These are phyloP conservation scores for Tuta absoluta DNA, from an alignment of 2,888 invertebrate species.

Conservation along the genomic window DNA sequence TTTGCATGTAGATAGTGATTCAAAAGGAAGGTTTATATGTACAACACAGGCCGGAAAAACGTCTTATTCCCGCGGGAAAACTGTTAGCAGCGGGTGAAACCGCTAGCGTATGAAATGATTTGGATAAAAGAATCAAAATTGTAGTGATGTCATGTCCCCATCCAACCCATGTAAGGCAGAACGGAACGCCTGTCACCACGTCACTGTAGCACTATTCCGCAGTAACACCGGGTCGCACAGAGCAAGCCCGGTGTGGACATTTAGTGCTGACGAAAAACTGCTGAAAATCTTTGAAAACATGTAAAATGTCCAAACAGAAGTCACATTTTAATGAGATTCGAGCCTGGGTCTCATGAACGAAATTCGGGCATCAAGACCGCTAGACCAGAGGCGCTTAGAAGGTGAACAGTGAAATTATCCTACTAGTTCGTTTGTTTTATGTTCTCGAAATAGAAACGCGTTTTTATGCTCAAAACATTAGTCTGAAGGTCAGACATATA, in stretches of 20 bases:
- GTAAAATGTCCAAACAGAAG: background rate
- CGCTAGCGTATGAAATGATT: no score
- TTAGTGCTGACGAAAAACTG: slow-evolving; percentile 39
- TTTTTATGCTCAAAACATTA: background rate
- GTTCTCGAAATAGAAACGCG: background rate
- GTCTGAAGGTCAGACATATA: background rate
- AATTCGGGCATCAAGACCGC: background rate
- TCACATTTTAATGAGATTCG: background rate
- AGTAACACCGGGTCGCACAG: slow-evolving; percentile 46
- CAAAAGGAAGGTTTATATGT: no score
- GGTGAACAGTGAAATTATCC: background rate
- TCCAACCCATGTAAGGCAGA: slow-evolving; percentile 38
- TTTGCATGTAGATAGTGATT: no score
- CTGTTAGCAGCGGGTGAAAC: no score
- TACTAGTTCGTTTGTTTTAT: background rate
- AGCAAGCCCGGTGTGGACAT: slow-evolving; percentile 45
- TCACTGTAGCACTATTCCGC: slow-evolving; percentile 49
- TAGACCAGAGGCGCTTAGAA: slow-evolving; percentile 1
- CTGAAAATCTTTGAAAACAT: background rate
- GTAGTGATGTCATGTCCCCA: slow-evolving; percentile 45
- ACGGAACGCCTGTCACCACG: slow-evolving; percentile 49
- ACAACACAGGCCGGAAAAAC: no score
- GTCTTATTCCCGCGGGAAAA: no score
- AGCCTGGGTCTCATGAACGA: background rate
- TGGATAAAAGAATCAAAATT: background rate